Conservation (phyloP, 2,797 vertebrate genomes). For the Darevskia nairensis region DNA sequence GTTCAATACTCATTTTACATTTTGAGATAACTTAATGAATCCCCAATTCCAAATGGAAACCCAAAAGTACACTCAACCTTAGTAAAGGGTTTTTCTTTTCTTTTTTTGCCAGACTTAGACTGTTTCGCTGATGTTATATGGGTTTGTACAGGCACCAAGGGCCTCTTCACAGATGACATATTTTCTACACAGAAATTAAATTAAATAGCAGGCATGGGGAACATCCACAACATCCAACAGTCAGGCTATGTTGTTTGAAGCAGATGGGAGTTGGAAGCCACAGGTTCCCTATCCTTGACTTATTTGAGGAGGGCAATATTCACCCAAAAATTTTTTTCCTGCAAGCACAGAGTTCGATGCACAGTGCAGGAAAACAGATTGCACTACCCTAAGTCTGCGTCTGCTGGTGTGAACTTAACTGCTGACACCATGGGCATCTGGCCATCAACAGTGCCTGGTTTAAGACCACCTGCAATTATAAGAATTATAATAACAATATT, state of each 20-base stretch:
- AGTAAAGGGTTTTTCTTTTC: neutral
- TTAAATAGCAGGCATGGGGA: neutral
- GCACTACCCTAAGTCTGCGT: too few relatives aligned
- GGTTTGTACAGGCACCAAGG: neutral
- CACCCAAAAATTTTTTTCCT: neutral
- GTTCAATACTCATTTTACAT: slow-evolving; percentile 29
- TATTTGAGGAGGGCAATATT: too few relatives aligned
- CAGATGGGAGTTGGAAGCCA: too few relatives aligned
- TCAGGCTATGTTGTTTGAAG: too few relatives aligned
- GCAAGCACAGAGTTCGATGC: neutral
- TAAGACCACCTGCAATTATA: too few relatives aligned
- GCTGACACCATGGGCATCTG: too few relatives aligned
- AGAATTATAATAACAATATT: too few relatives aligned
- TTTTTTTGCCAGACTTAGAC: neutral
- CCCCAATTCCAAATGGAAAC: neutral
- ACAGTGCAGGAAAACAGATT: too few relatives aligned
- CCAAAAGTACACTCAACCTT: neutral
- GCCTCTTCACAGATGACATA: neutral
- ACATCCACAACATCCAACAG: neutral
- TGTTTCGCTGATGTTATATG: neutral
- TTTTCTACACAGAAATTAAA: neutral
- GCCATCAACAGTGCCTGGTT: too few relatives aligned
- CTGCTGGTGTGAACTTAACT: too few relatives aligned
- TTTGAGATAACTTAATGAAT: slow-evolving; percentile 7
- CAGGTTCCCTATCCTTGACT: too few relatives aligned